A percentile compares a stretch with the other conserved stretches of the same genome.
These are phyloP conservation scores for Corythoichthys haematopterus DNA, from an alignment of 2,113 vertebrate genomes.

Conservation along the genomic window DNA sequence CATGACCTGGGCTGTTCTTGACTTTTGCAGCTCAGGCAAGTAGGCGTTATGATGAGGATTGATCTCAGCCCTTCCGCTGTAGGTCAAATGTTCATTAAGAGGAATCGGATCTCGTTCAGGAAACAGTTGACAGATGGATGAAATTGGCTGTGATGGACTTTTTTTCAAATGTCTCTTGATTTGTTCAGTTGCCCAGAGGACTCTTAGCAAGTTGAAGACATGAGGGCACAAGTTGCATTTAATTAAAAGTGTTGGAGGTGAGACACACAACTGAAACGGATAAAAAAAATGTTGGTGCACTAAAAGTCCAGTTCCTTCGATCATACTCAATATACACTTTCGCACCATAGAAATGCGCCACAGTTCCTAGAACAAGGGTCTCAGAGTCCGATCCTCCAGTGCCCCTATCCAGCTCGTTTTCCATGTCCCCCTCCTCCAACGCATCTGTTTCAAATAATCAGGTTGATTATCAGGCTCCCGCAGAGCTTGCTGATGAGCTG, in stretches of 20 bases:
- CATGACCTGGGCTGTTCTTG: conserved; percentile 3
- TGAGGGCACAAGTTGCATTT: neutral
- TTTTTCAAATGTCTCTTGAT: neutral
- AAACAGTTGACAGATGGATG: neutral
- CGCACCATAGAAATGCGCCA: too few species aligned
- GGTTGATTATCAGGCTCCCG: too few species aligned
- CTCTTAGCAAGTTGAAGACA: neutral
- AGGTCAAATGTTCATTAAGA: conserved; percentile 7
- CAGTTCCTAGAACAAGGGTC: too few species aligned
- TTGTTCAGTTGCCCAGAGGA: neutral
- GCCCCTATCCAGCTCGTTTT: too few species aligned
- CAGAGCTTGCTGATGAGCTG: too few species aligned
- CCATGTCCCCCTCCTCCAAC: too few species aligned
- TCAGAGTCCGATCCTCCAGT: too few species aligned
- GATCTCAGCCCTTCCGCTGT: conserved; percentile 11
- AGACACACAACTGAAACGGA: neutral
- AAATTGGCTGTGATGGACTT: too few species aligned
- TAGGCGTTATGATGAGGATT: conserved; percentile 8
- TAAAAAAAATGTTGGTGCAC: too few species aligned
- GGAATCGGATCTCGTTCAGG: neutral
- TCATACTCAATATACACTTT: too few species aligned
- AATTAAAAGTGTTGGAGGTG: neutral
- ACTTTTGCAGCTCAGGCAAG: conserved; percentile 2
- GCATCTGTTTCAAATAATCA: too few species aligned
- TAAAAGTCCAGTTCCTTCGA: too few species aligned